A percentile compares a stretch with the other conserved stretches of the same genome.
Evolutionary conservation across 2,113 vertebrate genomes (phyloP).

Genomic region (Passer domesticus): DNA sequence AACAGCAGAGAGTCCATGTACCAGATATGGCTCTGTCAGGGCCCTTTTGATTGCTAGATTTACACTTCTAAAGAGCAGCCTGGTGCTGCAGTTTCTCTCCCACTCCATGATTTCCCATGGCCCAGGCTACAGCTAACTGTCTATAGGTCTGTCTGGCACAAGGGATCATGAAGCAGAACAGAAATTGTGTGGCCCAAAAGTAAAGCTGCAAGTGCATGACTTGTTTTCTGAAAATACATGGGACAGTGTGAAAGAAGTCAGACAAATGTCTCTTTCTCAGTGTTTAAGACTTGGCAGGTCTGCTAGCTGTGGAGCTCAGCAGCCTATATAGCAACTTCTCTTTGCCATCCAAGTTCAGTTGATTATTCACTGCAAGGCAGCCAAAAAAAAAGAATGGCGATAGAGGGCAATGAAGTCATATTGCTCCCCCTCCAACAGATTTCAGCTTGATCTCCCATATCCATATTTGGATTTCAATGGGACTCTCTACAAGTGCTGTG

Average conservation of each 20-base stretch:
- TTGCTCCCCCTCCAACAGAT: conserved; percentile 5
- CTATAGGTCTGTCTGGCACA: conserved; percentile 54
- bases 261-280: conserved; percentile 63
- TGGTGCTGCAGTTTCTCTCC: conserved; percentile 1
- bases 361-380: conserved; percentile 41
- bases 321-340: conserved; percentile 41
- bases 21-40: conserved; percentile 20
- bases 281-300: conserved; percentile 49
- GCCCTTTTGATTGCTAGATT: conserved; percentile 35
- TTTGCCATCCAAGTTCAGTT: conserved; percentile 45
- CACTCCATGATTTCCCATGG: conserved; percentile 22
- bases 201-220: conserved; percentile 50
- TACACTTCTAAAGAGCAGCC: conserved; percentile 39
- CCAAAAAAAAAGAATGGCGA: conserved; percentile 31
- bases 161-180: conserved; percentile 47
- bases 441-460: neutral
- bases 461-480: conserved; percentile 29
- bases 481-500: conserved; percentile 5
- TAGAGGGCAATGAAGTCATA: conserved; percentile 55
- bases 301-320: conserved; percentile 39
- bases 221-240: conserved; percentile 69
- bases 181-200: conserved; percentile 30
- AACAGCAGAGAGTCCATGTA: neutral
- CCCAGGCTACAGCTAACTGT: conserved; percentile 30
- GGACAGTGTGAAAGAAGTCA: conserved; percentile 64